phyloP scores from a whole-genome alignment of 64 coral and sea anemone genomes.

The Exaiptasia diaphana region DNA sequence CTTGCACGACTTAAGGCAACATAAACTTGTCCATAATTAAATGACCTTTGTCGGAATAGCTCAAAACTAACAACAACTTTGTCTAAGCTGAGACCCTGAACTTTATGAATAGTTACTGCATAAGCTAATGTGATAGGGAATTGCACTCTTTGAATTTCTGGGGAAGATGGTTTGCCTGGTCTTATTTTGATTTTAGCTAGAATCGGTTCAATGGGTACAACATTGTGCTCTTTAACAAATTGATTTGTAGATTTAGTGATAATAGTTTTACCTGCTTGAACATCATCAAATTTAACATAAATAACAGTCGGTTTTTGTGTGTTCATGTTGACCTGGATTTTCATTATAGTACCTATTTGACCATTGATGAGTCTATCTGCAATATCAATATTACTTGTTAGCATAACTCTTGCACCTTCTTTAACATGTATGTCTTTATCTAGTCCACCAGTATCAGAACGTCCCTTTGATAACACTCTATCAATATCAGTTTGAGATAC shows the following conservation, averaged over 20 bases:
- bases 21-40: neutral
- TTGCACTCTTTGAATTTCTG: neutral
- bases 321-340: neutral
- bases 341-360: conserved; percentile 28
- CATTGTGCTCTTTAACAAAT: conserved; percentile 8
- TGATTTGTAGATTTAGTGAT: conserved; percentile 2
- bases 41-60: neutral
- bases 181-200: conserved; percentile 31
- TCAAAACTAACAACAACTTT: neutral
- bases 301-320: conserved; percentile 12
- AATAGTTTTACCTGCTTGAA: neutral
- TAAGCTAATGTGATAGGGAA: neutral
- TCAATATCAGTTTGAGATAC: conserved; percentile 20
- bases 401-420: conserved; percentile 10
- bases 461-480: conserved; percentile 24
- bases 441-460: conserved; percentile 45
- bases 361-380: conserved; percentile 45
- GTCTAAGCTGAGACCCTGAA: conserved; percentile 11
- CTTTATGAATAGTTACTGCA: conserved; percentile 38
- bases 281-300: conserved; percentile 15
- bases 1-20: conserved; percentile 33
- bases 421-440: conserved; percentile 34
- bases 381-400: conserved; percentile 30
- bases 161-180: neutral
- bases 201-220: neutral